Percentiles rank a stretch among this genome's conserved stretches.
Evolutionary conservation across 2,797 vertebrate species (phyloP).

Genomic region (Steatocranus sp.): DNA sequence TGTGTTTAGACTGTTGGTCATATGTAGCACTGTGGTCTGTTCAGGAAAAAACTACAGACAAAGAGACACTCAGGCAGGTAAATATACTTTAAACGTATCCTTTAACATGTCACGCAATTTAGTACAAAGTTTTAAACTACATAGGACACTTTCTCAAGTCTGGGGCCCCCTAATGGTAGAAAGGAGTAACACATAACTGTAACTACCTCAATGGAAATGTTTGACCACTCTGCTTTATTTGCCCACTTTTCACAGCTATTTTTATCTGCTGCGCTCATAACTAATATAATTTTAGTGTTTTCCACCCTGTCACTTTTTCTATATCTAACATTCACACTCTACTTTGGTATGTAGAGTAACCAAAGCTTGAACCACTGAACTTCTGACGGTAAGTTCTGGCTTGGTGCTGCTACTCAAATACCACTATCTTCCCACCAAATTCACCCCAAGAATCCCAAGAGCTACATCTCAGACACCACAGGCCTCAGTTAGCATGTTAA

Average conservation of each 20-base stretch:
- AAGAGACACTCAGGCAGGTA: slow-evolving; percentile 37
- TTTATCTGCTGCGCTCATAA: neutral
- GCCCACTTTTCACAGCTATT: neutral
- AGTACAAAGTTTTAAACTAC: neutral
- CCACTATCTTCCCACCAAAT: neutral
- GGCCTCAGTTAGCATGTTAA: neutral
- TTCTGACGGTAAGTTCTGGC: neutral
- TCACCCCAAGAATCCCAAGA: neutral
- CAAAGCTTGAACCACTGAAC: neutral
- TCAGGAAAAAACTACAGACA: neutral
- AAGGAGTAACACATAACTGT: neutral
- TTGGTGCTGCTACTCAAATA: neutral
- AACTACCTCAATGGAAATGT: neutral
- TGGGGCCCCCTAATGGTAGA: neutral
- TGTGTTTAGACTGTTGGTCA: slow-evolving; percentile 63
- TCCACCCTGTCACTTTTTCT: neutral
- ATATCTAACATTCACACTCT: neutral
- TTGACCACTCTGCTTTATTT: neutral
- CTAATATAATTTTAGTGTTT: neutral
- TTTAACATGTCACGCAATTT: slow-evolving; percentile 23
- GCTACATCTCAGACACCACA: neutral
- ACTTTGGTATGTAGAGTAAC: neutral
- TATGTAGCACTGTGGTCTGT: slow-evolving; percentile 24
- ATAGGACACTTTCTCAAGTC: neutral
- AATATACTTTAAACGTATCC: slow-evolving; percentile 27